phyloP scores from a whole-genome alignment of 2,888 invertebrate species.

The Athetis lepigone region DNA sequence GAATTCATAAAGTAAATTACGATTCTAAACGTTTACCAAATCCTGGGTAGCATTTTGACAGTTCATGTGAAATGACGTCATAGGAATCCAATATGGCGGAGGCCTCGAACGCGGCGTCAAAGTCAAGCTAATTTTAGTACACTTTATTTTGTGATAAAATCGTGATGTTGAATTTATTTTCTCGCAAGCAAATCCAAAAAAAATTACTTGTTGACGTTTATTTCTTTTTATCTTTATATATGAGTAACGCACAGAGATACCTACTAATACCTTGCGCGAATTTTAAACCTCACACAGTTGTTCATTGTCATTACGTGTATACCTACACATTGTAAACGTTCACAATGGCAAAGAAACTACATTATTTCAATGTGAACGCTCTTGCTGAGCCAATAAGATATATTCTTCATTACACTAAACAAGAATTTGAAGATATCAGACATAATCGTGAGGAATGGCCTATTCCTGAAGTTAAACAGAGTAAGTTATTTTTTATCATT shows the following conservation, averaged over 20 bases:
- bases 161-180: not conserved
- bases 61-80: not conserved
- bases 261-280: not conserved
- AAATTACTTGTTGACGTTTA: not conserved
- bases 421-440: conserved; percentile 80
- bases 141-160: not conserved
- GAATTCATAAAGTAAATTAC: too few species aligned
- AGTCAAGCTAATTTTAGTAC: not conserved
- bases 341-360: conserved; percentile 73
- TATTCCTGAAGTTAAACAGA: conserved; percentile 72
- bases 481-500: conserved; percentile 67
- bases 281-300: conserved; percentile 25
- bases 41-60: too few species aligned
- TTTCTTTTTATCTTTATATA: conserved; percentile 28
- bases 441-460: conserved; percentile 75
- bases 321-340: conserved; percentile 13
- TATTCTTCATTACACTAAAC: conserved; percentile 80
- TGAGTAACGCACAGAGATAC: not conserved
- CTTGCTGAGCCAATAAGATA: conserved; percentile 79
- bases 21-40: too few species aligned
- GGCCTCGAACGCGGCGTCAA: not conserved
- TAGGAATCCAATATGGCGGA: not conserved
- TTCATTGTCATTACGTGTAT: not conserved
- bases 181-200: not conserved
- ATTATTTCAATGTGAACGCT: conserved; percentile 77